These are phyloP conservation scores for Leptoclinus maculatus DNA, from an alignment of 2,797 vertebrate species.

Conservation along the genomic window DNA sequence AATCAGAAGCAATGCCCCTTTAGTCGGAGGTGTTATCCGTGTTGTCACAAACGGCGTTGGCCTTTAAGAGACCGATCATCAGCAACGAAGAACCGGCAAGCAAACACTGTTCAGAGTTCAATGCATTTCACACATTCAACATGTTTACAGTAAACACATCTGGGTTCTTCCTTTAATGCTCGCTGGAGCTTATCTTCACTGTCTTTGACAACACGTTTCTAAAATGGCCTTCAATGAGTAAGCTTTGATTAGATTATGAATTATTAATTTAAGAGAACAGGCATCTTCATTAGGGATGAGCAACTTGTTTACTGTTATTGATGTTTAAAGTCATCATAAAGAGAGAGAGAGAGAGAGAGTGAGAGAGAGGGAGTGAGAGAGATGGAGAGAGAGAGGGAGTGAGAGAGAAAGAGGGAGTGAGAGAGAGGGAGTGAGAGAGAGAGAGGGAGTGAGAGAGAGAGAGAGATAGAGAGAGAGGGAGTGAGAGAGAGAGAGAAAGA, in stretches of 20 bases:
- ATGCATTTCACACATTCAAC: slow-evolving; percentile 12
- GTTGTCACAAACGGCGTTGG: background rate
- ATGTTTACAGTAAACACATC: slow-evolving; percentile 3
- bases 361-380: too few relatives aligned
- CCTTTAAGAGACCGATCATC: slow-evolving; percentile 17
- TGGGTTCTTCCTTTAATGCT: background rate
- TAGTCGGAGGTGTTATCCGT: background rate
- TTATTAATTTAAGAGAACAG: background rate
- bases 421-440: background rate
- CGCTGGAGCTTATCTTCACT: background rate
- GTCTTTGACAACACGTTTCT: background rate
- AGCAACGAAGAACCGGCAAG: background rate
- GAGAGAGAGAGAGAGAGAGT: too few relatives aligned
- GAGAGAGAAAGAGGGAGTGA: too few relatives aligned
- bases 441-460: too few relatives aligned
- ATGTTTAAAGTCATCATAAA: background rate
- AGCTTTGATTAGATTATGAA: background rate
- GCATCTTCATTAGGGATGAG: background rate
- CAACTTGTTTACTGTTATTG: background rate
- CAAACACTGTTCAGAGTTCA: background rate
- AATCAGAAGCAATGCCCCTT: background rate
- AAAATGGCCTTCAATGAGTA: background rate
- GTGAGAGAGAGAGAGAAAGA: too few relatives aligned
- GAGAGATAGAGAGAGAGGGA: background rate
- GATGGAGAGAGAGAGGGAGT: too few relatives aligned